Conservation (phyloP, 1,140 invertebrate species). For the Luehdorfia chinensis region DNA sequence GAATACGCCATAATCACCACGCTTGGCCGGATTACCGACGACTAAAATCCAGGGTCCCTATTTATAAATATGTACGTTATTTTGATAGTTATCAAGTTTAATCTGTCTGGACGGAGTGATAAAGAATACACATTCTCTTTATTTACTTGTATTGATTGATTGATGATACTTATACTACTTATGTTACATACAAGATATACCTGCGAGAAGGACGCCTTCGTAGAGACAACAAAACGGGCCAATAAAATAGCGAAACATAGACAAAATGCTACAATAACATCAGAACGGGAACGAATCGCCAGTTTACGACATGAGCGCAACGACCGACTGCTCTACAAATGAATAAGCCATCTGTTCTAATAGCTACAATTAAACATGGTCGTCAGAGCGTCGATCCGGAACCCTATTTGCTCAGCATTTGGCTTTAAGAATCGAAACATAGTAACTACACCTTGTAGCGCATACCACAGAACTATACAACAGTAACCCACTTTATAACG, state of each 20-base stretch:
- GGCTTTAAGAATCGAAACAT: constrained; percentile 39
- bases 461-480: background rate
- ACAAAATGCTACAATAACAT: constrained; percentile 77
- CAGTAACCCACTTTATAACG: background rate
- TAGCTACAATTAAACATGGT: constrained; percentile 75
- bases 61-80: too few relatives aligned
- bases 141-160: too few relatives aligned
- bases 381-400: constrained; percentile 33
- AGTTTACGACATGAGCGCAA: constrained; percentile 73
- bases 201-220: constrained; percentile 31
- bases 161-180: too few relatives aligned
- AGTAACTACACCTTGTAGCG: constrained; percentile 3
- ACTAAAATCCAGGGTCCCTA: too few relatives aligned
- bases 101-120: too few relatives aligned
- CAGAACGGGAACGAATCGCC: constrained; percentile 74
- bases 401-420: constrained; percentile 30
- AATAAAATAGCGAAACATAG: constrained; percentile 74
- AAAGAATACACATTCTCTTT: too few relatives aligned
- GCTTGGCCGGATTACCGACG: too few relatives aligned
- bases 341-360: constrained; percentile 77
- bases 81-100: too few relatives aligned
- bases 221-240: constrained; percentile 67
- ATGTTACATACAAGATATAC: too few relatives aligned
- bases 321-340: constrained; percentile 75
- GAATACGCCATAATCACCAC: too few relatives aligned